These are phyloP conservation scores for Dicycla oo DNA, from an alignment of 2,888 invertebrate species.

Conservation along the genomic window DNA sequence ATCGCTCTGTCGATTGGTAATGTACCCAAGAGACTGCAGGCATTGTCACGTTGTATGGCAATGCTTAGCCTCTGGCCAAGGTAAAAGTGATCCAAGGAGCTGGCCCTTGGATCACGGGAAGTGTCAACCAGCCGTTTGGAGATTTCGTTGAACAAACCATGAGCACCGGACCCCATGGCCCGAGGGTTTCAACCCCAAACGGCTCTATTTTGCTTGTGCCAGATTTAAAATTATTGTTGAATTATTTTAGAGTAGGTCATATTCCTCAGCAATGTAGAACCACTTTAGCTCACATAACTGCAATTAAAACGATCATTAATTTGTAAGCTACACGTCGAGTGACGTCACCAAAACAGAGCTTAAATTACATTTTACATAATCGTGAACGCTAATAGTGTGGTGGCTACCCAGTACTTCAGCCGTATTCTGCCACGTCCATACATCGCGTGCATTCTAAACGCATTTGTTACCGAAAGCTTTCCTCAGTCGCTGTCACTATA, in stretches of 20 bases:
- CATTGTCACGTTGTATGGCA: no score
- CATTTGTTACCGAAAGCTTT: conserved; percentile 88
- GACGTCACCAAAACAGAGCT: conserved; percentile 30
- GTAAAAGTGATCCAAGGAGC: no score
- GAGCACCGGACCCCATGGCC: no score
- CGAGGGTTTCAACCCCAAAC: no score
- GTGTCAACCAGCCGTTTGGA: no score
- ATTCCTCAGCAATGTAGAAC: conserved; percentile 14
- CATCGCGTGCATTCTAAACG: conserved; percentile 86
- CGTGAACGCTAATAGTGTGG: background rate
- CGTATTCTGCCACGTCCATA: conserved; percentile 63
- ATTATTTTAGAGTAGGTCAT: no score
- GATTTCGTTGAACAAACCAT: no score
- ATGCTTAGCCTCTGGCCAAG: no score
- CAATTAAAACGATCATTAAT: conserved; percentile 34
- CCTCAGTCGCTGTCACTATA: conserved; percentile 85
- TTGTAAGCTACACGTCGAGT: conserved; percentile 12
- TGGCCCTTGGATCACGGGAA: no score
- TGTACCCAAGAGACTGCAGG: no score
- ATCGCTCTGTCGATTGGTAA: no score
- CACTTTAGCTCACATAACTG: conserved; percentile 16
- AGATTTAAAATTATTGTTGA: conserved; percentile 2
- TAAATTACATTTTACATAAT: conserved; percentile 44
- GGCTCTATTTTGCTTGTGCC: background rate
- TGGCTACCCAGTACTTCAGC: conserved; percentile 33